phyloP scores from a whole-genome alignment of 2,888 invertebrate genomes.

The Cyrtodaria siliqua region DNA sequence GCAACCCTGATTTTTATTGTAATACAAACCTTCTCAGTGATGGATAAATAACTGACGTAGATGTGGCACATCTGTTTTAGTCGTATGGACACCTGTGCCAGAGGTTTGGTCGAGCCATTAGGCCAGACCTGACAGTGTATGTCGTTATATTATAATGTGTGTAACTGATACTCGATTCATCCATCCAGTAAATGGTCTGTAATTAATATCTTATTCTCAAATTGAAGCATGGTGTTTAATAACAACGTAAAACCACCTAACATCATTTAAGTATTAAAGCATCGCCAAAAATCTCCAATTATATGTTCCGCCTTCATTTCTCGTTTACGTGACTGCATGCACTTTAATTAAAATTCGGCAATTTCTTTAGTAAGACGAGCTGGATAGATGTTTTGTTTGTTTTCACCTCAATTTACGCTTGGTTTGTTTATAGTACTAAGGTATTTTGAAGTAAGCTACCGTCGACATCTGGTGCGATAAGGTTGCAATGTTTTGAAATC shows the following conservation, averaged over 20 bases:
- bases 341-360: conserved; percentile 37
- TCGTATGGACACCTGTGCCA: conserved; percentile 41
- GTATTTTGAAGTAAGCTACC: conserved; percentile 33
- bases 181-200: conserved; percentile 31
- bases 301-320: conserved; percentile 8
- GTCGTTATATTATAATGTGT: neutral
- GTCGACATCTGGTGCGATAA: conserved; percentile 42
- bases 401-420: conserved; percentile 48
- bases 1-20: too few relatives aligned
- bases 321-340: conserved; percentile 40
- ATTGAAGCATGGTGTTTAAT: conserved; percentile 41
- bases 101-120: conserved; percentile 9
- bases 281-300: conserved; percentile 22
- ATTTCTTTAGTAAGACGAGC: conserved; percentile 36
- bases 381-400: conserved; percentile 47
- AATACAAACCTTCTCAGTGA: neutral
- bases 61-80: conserved; percentile 27
- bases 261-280: conserved; percentile 28
- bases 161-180: conserved; percentile 27
- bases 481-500: conserved; percentile 55
- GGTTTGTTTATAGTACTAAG: conserved; percentile 42
- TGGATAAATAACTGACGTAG: conserved; percentile 18
- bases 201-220: conserved; percentile 45
- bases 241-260: conserved; percentile 31
- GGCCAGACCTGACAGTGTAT: conserved; percentile 7